Base-by-base conservation (phyloP, 2,888 invertebrate genomes). In the Ectropis crepuscularia region DNA sequence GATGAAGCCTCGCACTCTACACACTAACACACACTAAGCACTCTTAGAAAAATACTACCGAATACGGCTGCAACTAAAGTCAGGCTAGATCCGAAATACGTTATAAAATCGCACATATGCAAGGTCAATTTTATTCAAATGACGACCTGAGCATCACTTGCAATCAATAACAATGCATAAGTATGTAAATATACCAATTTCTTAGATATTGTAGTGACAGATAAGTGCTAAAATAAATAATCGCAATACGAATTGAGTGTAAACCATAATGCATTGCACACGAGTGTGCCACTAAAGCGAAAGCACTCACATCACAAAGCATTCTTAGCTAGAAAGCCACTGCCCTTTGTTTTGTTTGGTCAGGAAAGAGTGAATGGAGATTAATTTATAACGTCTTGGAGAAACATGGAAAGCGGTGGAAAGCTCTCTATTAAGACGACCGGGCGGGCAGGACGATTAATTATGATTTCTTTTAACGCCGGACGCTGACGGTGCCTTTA, bases 381-480 rank as follows among this genome's bases (percentile, higher is more conserved):
- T 90, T 91, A 90, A 92, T 92, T 90, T 92, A 89, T 89, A 90
- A 89, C 86, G 83, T 86, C 83, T 74, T 84, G 79, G 82, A 87
- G 89, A 88, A 90, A 91, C 90, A 90, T 87, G 87, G 88, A 84
- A 85, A 88, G 82, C 86, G 82, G 83, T 69, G 68, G 68, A 69
- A 69, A 69, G 85, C 88, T 90, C 90, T 89, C 89, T 90, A 90
- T 90, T 89, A 89, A 88, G 89, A 82, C 84, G 83, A 81, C 83
- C 85, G 81, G 86, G 85, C 85, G 84, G 64, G 81, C 78, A 77
- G 77, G 76, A 87, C 90, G 83, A 92, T 91, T 91, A 90, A 91
- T 92, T 91, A 90, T 91, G 86, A 91, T 90, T 90, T 91, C 90
- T 91, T 90, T 89, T 86, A 87, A 86, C 86, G 85, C 80, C 76